Evolutionary conservation across 92 coral and sea anemone species (phyloP).

Genomic region (Paramuricea clavata): DNA sequence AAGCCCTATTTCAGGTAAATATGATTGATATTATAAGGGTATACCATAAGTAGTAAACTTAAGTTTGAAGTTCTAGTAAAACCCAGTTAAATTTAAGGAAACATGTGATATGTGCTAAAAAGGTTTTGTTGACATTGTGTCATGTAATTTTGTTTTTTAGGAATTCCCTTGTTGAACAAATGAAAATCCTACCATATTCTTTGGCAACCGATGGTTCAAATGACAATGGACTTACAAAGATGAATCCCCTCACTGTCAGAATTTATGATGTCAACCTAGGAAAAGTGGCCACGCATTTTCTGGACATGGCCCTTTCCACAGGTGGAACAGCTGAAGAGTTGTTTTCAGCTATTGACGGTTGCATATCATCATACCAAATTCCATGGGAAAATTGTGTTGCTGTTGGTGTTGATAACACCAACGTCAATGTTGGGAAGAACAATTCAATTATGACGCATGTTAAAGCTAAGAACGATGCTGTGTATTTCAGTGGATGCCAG

Average conservation of each 20-base stretch:
- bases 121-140: no score
- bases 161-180: conserved; percentile 16
- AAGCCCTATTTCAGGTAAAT: conserved; percentile 74
- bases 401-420: conserved; percentile 69
- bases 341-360: conserved; percentile 26
- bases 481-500: conserved; percentile 76
- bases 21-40: no score
- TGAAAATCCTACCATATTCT: conserved; percentile 46
- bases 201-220: conserved; percentile 50
- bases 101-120: no score
- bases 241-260: conserved; percentile 61
- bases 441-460: conserved; percentile 67
- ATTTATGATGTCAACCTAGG: conserved; percentile 45
- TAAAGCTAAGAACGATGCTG: conserved; percentile 52
- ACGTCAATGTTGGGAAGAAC: conserved; percentile 65
- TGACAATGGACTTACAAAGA: conserved; percentile 36
- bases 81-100: no score
- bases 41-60: no score
- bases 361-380: conserved; percentile 40
- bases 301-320: conserved; percentile 48
- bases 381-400: conserved; percentile 77
- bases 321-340: conserved; percentile 52
- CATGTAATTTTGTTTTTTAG: no score
- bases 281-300: conserved; percentile 33
- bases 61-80: no score